A percentile compares a stretch with the other conserved stretches of the same genome.
Evolutionary conservation across 2,113 vertebrate genomes (phyloP).

Genomic region (Sylvietta virens): DNA sequence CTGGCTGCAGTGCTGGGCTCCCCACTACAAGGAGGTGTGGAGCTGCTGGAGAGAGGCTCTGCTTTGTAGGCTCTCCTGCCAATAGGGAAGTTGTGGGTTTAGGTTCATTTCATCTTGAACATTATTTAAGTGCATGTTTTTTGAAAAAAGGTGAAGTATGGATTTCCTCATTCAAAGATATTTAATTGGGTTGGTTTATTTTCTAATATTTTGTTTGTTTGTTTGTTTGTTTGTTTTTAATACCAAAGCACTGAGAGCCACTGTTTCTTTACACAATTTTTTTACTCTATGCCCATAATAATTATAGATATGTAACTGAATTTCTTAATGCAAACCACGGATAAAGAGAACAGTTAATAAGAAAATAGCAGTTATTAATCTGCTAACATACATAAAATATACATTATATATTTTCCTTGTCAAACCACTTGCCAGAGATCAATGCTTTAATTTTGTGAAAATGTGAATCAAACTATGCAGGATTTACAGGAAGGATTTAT

Average conservation of each 20-base stretch:
- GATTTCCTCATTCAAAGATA: background rate
- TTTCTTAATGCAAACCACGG: background rate
- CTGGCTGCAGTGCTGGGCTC: background rate
- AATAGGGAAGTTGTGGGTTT: background rate
- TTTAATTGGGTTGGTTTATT: background rate
- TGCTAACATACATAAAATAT: background rate
- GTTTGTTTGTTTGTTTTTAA: background rate
- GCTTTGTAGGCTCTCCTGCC: background rate
- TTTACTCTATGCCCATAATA: background rate
- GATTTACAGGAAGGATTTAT: background rate
- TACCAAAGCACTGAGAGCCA: background rate
- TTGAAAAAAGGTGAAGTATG: background rate
- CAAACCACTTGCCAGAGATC: background rate
- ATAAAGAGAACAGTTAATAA: background rate
- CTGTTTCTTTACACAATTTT: background rate
- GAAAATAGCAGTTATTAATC: background rate
- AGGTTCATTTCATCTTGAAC: background rate
- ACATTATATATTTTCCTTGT: background rate
- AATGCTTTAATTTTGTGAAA: background rate
- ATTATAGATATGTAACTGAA: background rate
- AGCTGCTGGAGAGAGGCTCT: background rate
- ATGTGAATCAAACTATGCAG: background rate
- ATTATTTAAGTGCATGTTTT: background rate
- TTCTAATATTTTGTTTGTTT: background rate
- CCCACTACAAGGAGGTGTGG: background rate